Percentiles rank a stretch among this genome's conserved stretches.
These are phyloP conservation scores for Lymantria monacha DNA, from an alignment of 2,888 invertebrate genomes.

Conservation along the genomic window DNA sequence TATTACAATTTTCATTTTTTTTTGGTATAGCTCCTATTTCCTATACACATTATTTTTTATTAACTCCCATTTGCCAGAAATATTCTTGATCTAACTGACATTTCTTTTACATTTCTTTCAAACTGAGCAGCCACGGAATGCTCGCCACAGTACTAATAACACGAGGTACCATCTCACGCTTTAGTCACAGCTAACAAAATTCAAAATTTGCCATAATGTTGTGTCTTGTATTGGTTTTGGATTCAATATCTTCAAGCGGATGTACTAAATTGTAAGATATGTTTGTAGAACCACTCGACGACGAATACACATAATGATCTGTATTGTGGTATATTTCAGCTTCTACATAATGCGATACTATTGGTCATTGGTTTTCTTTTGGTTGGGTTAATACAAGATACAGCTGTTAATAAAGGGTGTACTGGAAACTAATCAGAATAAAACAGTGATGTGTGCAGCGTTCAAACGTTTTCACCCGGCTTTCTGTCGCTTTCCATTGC, in stretches of 20 bases:
- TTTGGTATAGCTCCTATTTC: background rate
- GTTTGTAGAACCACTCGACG: constrained; percentile 37
- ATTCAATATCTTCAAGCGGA: constrained; percentile 55
- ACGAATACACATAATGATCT: constrained; percentile 60
- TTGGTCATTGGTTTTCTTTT: constrained; percentile 81
- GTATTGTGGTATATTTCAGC: constrained; percentile 81
- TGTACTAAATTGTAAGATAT: constrained; percentile 48
- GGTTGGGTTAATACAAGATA: constrained; percentile 83
- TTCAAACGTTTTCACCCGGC: constrained; percentile 64
- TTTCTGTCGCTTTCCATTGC: constrained; percentile 82
- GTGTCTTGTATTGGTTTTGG: constrained; percentile 83
- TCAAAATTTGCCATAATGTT: constrained; percentile 77
- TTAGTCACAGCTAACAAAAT: constrained; percentile 80
- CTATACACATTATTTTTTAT: constrained; percentile 10
- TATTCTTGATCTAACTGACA: constrained; percentile 29
- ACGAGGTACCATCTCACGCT: constrained; percentile 70
- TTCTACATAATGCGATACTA: constrained; percentile 78
- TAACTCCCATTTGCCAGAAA: constrained; percentile 25
- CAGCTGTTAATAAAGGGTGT: constrained; percentile 79
- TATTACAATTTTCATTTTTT: background rate
- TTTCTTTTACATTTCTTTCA: constrained; percentile 27
- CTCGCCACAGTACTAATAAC: constrained; percentile 58
- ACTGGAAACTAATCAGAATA: constrained; percentile 78
- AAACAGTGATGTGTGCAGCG: constrained; percentile 61
- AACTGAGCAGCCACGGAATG: constrained; percentile 26